phyloP scores from a whole-genome alignment of 2,113 vertebrate species.

The Anser brachyrhynchus region DNA sequence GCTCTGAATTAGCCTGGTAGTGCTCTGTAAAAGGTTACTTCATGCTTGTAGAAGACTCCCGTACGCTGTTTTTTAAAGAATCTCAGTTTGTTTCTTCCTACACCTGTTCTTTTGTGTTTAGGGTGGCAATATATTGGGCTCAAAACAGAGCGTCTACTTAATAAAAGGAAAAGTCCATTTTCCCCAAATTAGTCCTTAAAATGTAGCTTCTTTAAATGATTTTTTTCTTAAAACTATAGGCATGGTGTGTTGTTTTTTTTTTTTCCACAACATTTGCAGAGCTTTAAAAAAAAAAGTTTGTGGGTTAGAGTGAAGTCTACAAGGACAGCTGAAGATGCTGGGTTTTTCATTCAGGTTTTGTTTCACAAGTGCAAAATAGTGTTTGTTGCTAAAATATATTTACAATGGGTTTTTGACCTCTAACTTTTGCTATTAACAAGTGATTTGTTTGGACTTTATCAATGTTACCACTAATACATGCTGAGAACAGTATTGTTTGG shows the following conservation, averaged over 20 bases:
- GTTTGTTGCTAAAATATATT: background rate
- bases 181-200: background rate
- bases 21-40: background rate
- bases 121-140: background rate
- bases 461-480: background rate
- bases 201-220: background rate
- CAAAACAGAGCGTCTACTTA: background rate
- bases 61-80: background rate
- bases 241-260: background rate
- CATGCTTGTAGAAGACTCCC: background rate
- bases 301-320: background rate
- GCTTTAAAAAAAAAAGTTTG: background rate
- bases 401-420: background rate
- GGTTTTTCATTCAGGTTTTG: background rate
- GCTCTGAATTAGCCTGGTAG: constrained; percentile 14
- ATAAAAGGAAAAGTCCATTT: background rate
- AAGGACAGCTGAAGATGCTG: background rate
- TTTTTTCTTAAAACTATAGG: background rate
- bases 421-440: background rate
- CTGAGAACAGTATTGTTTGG: background rate
- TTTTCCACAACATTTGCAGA: background rate
- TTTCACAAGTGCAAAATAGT: background rate
- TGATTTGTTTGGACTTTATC: background rate
- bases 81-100: background rate
- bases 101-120: background rate